Percentiles rank a stretch among this genome's conserved stretches.
phyloP scores from a whole-genome alignment of 64 coral and sea anemone genomes.

The Stichodactyla helianthus region DNA sequence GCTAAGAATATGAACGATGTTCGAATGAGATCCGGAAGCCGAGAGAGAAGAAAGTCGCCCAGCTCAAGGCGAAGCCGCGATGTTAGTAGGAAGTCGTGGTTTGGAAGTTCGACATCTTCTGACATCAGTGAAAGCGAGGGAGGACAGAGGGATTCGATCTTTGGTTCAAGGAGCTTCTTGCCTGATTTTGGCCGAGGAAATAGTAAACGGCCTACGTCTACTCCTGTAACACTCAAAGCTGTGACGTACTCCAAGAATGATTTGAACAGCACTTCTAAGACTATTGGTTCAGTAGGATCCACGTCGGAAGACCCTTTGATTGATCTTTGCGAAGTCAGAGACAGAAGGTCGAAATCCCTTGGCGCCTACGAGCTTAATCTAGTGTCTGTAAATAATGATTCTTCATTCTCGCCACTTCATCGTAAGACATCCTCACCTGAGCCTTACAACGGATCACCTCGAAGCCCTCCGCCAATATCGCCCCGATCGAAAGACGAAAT shows the following conservation, averaged over 20 bases:
- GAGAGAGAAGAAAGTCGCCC: constrained; percentile 50
- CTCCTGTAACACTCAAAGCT: constrained; percentile 76
- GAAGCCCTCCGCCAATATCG: constrained; percentile 60
- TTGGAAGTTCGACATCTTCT: constrained; percentile 39
- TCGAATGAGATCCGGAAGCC: constrained; percentile 25
- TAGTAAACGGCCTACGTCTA: constrained; percentile 66
- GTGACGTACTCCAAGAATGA: constrained; percentile 45
- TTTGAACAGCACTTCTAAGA: constrained; percentile 10
- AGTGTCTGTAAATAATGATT: not conserved
- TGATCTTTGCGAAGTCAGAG: constrained; percentile 33
- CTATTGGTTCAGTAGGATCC: not conserved
- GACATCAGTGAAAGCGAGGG: not conserved
- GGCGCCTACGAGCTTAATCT: constrained; percentile 30
- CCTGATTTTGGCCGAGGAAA: constrained; percentile 24
- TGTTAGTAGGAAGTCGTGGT: constrained; percentile 61
- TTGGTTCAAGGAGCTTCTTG: not conserved
- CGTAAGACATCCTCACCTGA: constrained; percentile 15
- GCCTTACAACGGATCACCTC: not conserved
- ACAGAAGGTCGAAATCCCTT: constrained; percentile 44
- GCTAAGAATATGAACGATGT: constrained; percentile 47
- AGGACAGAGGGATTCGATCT: constrained; percentile 1
- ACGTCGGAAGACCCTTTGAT: constrained; percentile 20
- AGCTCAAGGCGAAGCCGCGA: constrained; percentile 70
- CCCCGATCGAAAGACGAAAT: constrained; percentile 49
- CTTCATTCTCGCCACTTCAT: not conserved